Evolutionary conservation across 64 coral and sea anemone genomes (phyloP).

Genomic region (Actinia tenebrosa): DNA sequence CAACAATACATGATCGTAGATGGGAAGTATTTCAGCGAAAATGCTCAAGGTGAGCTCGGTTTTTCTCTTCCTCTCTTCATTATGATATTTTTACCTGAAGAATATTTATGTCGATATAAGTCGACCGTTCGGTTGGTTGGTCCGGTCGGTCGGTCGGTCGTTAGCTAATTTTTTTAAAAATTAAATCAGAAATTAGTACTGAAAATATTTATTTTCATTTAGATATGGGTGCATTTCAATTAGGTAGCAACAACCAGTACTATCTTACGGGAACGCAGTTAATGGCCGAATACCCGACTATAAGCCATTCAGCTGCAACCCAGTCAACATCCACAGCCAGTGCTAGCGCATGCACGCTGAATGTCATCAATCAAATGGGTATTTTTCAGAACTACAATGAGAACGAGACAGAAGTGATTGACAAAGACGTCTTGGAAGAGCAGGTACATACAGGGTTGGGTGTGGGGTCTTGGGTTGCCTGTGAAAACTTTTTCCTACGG

Average conservation of each 20-base stretch:
- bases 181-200: background rate
- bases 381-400: background rate
- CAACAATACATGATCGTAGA: constrained; percentile 23
- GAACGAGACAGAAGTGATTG: background rate
- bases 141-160: background rate
- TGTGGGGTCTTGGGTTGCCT: too few relatives aligned
- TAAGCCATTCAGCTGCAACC: background rate
- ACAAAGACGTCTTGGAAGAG: background rate
- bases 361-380: background rate
- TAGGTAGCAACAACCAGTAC: background rate
- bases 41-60: background rate
- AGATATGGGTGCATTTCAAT: background rate
- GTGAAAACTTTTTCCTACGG: too few relatives aligned
- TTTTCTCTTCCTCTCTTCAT: too few relatives aligned
- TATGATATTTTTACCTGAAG: too few relatives aligned
- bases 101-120: too few relatives aligned
- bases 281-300: background rate
- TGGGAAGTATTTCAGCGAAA: background rate
- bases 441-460: background rate
- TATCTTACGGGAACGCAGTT: background rate
- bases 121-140: background rate
- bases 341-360: background rate
- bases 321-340: background rate
- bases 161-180: background rate
- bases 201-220: background rate